Base-by-base conservation (phyloP, 2,113 vertebrate genomes). In the Puntigrus tetrazona region DNA sequence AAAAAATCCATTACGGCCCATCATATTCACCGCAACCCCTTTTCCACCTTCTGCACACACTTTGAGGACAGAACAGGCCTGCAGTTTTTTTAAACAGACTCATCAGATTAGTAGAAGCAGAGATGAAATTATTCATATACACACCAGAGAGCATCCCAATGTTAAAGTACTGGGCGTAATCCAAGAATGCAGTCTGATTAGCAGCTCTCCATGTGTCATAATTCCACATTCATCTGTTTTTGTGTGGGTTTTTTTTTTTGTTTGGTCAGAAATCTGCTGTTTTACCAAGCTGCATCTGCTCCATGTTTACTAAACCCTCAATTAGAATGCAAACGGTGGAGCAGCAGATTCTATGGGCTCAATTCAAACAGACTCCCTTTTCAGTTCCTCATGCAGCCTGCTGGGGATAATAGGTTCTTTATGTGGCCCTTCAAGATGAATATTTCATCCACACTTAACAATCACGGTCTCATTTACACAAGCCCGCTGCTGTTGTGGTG, bases 321-420 rank as follows among this genome's bases (percentile, higher is more conserved):
- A 84, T 88, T 88, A 86, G 81, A 86, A 88, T 86, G 85, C 87
- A 88, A 86, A 86, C 34, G 43, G 79, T 74, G 86, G 78, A 69
- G 36, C 72, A 84, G 87, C 87, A 86, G 85, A 88, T 88, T 88
- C 87, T 84, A 84, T 84, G 81, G 72, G 85, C 78, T 81, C 78
- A 82, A 86, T 84, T 88, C 82, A 81, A 81, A 88, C 87, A 86
- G 59, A 81, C 82, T 84, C 82, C 43, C 73, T 16, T 81, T 88
- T 88, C 87, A 88, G 59, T 84, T 74, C 55, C 61, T 47, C 52
- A 18, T 78, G 77, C 78, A 81, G 84, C 38, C 84, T 36, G 55
- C 41, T 79, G 52, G 67, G 78, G 61, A 81, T 86, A 86, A 57
- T 73, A 16, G 59, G 65, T 81, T 55, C 84, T 85, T 87, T 86